These are phyloP conservation scores for Epizoanthus scotinus DNA, from an alignment of 92 coral and sea anemone species.

Conservation along the genomic window DNA sequence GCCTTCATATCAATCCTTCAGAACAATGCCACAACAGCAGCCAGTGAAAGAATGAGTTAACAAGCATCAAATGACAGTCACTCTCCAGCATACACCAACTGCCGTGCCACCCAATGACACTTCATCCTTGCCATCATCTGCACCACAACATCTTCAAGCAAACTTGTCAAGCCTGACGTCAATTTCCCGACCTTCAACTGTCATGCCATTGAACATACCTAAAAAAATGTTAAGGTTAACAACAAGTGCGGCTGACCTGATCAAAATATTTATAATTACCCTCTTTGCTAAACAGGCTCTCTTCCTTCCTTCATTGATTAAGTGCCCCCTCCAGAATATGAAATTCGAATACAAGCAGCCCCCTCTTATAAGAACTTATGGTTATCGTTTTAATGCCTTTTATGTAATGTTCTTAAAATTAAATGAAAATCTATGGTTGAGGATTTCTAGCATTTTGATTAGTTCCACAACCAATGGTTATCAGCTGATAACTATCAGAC, in stretches of 20 bases:
- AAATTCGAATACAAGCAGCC: too few species aligned
- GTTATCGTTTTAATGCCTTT: too few species aligned
- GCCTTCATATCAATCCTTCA: background rate
- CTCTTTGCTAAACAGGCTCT: background rate
- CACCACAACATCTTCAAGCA: constrained; percentile 57
- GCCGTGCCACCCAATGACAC: too few species aligned
- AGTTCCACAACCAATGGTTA: too few species aligned
- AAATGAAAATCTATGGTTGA: too few species aligned
- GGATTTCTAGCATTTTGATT: too few species aligned
- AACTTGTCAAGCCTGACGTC: constrained; percentile 95
- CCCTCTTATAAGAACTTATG: too few species aligned
- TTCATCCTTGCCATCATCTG: background rate
- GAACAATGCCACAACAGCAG: background rate
- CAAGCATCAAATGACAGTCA: too few species aligned
- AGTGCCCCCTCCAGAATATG: too few species aligned
- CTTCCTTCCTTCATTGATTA: background rate
- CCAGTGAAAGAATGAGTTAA: background rate
- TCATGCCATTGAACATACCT: constrained; percentile 79
- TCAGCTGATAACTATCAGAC: too few species aligned
- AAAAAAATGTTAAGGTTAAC: constrained; percentile 66
- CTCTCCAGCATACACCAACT: too few species aligned
- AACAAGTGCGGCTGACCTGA: background rate
- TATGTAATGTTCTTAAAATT: too few species aligned
- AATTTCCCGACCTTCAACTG: constrained; percentile 92
- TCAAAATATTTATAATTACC: background rate